Evolutionary conservation across 2,888 invertebrate species (phyloP), one percentile per base, ranked within the genome.

Genomic region (Eumacrocentrus americanus): DNA sequence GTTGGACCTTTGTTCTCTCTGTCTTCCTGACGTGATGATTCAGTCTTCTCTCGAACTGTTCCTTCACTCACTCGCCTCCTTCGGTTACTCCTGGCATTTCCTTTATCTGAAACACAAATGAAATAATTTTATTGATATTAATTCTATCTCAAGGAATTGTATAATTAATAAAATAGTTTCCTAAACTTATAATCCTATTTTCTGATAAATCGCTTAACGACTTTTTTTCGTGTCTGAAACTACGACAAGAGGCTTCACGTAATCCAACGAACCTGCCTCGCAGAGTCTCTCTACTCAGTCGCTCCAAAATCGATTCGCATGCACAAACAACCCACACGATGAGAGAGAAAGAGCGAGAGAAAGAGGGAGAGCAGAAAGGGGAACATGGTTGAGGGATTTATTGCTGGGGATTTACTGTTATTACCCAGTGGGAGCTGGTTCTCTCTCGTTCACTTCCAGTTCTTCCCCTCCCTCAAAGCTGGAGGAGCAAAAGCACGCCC

Each of bases 401-500:
- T 78, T 74, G 72, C 76, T 67, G 61, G 72, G 75, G 73, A 79
- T 79, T 79, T 79, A 79, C 77, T 78, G 79, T 79, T 79, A 79
- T 78, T 78, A 78, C 76, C 74, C 71, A 52, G 58, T 52, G 58
- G 52, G 63, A 64, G 62, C 63, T 64, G 58, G 61, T 62, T 63
- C 61, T 64, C 62, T 38, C 55, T 61, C 53, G 58, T 48, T 59
- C 55, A 47, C 54, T 37, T 56, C 53, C 63, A 64, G 62, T 60
- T 62, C 60, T 52, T 12, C 12, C 52, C 29, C 52, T 18, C 55
- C 37, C 48, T 53, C 29, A 20, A 57, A 44, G 38, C 29, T 50
- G 22, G 14, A 42, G 42, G 11, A 42, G 50, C 16, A 51, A 42
- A 44, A 46, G 44, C 20, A 55, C 35, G 46, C 20, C 20, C 42